A percentile compares a stretch with the other conserved stretches of the same genome.
Conservation (phyloP, 2,888 invertebrate genomes). For the Drosophila vallismaia region DNA sequence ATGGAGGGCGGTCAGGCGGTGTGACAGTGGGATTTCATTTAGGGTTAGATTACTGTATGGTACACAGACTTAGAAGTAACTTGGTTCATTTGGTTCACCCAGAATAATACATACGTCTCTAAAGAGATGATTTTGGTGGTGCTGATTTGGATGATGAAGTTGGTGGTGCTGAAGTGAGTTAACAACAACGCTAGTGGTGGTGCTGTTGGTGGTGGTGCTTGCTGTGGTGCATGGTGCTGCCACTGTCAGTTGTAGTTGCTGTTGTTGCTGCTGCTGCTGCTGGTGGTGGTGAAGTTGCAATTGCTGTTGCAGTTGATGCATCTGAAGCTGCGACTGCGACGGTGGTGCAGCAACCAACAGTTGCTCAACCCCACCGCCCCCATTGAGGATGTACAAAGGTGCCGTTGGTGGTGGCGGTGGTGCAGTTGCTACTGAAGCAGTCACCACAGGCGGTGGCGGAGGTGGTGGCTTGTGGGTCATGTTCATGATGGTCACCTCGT, state of each 20-base stretch:
- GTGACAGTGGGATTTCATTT: neutral
- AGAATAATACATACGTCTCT: slow-evolving; percentile 84
- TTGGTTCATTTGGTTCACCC: slow-evolving; percentile 40
- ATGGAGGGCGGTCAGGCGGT: neutral
- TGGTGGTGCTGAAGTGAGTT: slow-evolving; percentile 84
- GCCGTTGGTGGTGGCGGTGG: slow-evolving; percentile 44
- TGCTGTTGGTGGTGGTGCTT: slow-evolving; percentile 73
- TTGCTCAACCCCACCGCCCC: slow-evolving; percentile 56
- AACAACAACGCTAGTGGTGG: slow-evolving; percentile 83
- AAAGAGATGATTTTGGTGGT: slow-evolving; percentile 84
- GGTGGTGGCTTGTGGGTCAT: slow-evolving; percentile 44
- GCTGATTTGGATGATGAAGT: slow-evolving; percentile 83
- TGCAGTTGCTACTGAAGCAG: slow-evolving; percentile 39
- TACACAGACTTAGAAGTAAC: slow-evolving; percentile 24
- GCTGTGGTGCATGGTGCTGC: slow-evolving; percentile 75
- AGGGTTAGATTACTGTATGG: slow-evolving; percentile 20
- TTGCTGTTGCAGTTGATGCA: slow-evolving; percentile 46
- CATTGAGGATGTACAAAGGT: slow-evolving; percentile 71
- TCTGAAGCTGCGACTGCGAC: slow-evolving; percentile 42
- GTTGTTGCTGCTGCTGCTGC: slow-evolving; percentile 48
- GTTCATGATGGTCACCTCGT: slow-evolving; percentile 81
- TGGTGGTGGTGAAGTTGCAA: slow-evolving; percentile 52
- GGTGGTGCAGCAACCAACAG: slow-evolving; percentile 56
- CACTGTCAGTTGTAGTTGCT: slow-evolving; percentile 58
- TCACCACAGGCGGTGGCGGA: slow-evolving; percentile 30